phyloP scores from a whole-genome alignment of 2,797 vertebrate species.

The Anolis apletophallus region DNA sequence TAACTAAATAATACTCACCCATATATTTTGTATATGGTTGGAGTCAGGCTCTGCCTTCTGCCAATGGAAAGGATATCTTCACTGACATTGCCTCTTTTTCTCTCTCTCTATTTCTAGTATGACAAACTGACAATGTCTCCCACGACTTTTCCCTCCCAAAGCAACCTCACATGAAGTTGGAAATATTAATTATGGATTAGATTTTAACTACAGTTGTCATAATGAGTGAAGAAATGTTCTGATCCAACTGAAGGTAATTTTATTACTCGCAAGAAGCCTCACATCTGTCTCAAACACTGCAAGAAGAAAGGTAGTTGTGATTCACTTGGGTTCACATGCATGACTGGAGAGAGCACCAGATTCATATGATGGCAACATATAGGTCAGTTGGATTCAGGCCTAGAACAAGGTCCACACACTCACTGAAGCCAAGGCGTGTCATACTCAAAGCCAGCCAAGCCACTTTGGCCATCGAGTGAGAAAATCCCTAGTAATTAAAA shows the following conservation, averaged over 20 bases:
- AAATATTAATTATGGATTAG: neutral
- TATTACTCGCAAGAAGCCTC: neutral
- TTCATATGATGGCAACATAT: neutral
- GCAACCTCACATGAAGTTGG: accelerated
- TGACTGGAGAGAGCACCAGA: neutral
- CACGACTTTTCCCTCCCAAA: neutral
- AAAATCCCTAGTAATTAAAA: neutral
- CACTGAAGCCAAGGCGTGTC: neutral
- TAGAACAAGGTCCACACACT: neutral
- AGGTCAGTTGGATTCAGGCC: neutral
- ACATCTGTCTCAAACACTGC: neutral
- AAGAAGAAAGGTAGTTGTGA: neutral
- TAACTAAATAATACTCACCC: neutral
- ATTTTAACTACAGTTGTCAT: neutral
- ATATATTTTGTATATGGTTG: neutral
- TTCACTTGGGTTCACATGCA: neutral
- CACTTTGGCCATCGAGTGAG: neutral
- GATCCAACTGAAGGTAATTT: neutral
- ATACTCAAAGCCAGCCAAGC: neutral
- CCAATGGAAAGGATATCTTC: too few relatives aligned
- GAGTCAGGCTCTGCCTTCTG: neutral
- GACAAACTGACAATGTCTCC: neutral
- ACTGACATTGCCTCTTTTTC: too few relatives aligned
- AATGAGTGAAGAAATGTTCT: neutral
- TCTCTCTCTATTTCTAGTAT: too few relatives aligned